phyloP scores from a whole-genome alignment of 2,888 invertebrate genomes.

The Drosophila affinis region DNA sequence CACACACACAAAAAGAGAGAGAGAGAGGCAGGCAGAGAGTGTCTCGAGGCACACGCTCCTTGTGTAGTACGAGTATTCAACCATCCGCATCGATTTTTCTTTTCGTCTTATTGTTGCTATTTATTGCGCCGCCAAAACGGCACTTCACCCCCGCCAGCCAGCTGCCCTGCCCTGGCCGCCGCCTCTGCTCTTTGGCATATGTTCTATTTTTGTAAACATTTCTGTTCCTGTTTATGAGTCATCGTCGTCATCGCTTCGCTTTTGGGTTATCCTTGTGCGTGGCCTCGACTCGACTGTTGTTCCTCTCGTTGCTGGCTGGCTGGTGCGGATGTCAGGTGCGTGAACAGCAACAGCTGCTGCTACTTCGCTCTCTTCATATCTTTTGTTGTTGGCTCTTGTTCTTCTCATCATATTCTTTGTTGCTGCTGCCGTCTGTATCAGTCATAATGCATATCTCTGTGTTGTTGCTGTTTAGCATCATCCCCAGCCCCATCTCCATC shows the following conservation, averaged over 20 bases:
- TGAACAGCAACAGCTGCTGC: constrained; percentile 39
- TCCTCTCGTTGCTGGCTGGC: constrained; percentile 12
- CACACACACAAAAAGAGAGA: constrained; percentile 25
- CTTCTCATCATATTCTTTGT: constrained; percentile 4
- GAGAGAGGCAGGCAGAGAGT: constrained; percentile 15
- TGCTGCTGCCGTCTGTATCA: constrained; percentile 34
- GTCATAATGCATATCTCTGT: constrained; percentile 8
- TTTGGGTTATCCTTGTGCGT: constrained; percentile 67
- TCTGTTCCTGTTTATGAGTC: constrained; percentile 72
- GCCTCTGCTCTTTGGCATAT: constrained; percentile 65
- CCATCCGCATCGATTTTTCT: constrained; percentile 78
- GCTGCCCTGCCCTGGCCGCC: constrained; percentile 1
- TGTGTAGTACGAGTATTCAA: constrained; percentile 55
- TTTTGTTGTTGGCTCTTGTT: not conserved
- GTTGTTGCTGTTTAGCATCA: constrained; percentile 15
- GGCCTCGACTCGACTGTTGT: constrained; percentile 57
- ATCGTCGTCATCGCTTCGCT: constrained; percentile 48
- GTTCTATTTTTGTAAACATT: constrained; percentile 69
- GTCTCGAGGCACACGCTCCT: constrained; percentile 51
- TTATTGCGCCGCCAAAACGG: constrained; percentile 62
- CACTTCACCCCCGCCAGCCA: constrained; percentile 60
- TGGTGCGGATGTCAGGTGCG: constrained; percentile 65
- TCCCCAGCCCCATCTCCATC: constrained; percentile 2
- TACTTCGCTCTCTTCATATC: constrained; percentile 6
- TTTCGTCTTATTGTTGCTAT: constrained; percentile 75